A percentile compares a stretch with the other conserved stretches of the same genome.
phyloP scores from a whole-genome alignment of 2,113 vertebrate genomes.

The Plectropomus leopardus region DNA sequence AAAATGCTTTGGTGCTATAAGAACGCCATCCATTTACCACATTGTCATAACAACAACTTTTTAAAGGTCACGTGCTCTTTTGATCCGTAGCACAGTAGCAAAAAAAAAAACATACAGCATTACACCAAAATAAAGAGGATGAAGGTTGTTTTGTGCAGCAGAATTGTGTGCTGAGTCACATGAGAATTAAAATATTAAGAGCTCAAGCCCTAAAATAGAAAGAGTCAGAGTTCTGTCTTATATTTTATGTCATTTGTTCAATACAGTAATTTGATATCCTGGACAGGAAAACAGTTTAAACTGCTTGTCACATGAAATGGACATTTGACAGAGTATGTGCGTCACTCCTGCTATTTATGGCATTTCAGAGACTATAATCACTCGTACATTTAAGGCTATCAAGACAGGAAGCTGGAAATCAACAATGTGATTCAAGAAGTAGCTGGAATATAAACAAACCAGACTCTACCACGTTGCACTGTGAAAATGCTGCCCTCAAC shows the following conservation, averaged over 20 bases:
- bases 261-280: constrained; percentile 68
- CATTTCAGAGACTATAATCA: constrained; percentile 64
- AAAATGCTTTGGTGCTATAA: too few species aligned
- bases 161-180: neutral
- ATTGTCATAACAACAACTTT: neutral
- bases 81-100: neutral
- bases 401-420: constrained; percentile 74
- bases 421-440: constrained; percentile 59
- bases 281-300: constrained; percentile 61
- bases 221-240: constrained; percentile 14
- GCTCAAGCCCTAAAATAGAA: constrained; percentile 14
- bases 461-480: neutral
- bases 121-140: neutral
- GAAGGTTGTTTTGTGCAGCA: neutral
- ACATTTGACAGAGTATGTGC: constrained; percentile 75
- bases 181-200: constrained; percentile 11
- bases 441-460: constrained; percentile 54
- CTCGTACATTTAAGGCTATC: constrained; percentile 62
- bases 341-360: constrained; percentile 79
- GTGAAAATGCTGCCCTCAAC: neutral
- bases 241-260: constrained; percentile 40
- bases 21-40: too few species aligned
- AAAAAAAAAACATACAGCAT: neutral
- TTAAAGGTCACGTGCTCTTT: neutral
- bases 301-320: constrained; percentile 67